Evolutionary conservation across 2,113 vertebrate species (phyloP).

Genomic region (Natator depressus): DNA sequence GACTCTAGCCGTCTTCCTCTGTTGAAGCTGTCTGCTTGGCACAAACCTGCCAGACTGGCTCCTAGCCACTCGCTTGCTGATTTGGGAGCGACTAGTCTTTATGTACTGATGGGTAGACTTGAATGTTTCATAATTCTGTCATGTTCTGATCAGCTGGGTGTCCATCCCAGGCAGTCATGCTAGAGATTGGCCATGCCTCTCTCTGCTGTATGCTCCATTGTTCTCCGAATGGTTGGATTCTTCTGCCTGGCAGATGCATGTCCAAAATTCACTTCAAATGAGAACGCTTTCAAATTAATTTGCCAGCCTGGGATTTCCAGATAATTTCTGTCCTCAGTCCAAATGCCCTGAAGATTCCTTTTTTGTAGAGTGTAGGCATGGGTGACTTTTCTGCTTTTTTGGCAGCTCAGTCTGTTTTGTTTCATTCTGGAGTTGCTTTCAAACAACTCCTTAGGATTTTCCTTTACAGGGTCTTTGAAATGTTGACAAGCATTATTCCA

Average conservation of each 20-base stretch:
- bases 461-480: slow-evolving; percentile 48
- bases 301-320: slow-evolving; percentile 49
- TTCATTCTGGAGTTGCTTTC: slow-evolving; percentile 10
- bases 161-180: neutral
- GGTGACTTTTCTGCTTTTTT: neutral
- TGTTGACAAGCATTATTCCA: slow-evolving; percentile 50
- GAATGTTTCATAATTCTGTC: neutral
- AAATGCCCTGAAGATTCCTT: slow-evolving; percentile 41
- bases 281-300: neutral
- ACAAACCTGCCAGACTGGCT: neutral
- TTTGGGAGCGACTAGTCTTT: neutral
- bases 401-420: slow-evolving; percentile 31
- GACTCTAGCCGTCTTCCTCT: neutral
- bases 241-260: neutral
- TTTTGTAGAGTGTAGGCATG: slow-evolving; percentile 27
- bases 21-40: neutral
- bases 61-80: neutral
- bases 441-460: slow-evolving; percentile 39
- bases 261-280: neutral
- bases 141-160: neutral
- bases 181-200: neutral
- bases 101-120: neutral
- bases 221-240: neutral
- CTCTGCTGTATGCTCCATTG: neutral
- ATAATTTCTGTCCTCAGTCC: slow-evolving; percentile 47